Evolutionary conservation across 1,140 invertebrate genomes (phyloP).

Genomic region (Drosophila mojavensis): DNA sequence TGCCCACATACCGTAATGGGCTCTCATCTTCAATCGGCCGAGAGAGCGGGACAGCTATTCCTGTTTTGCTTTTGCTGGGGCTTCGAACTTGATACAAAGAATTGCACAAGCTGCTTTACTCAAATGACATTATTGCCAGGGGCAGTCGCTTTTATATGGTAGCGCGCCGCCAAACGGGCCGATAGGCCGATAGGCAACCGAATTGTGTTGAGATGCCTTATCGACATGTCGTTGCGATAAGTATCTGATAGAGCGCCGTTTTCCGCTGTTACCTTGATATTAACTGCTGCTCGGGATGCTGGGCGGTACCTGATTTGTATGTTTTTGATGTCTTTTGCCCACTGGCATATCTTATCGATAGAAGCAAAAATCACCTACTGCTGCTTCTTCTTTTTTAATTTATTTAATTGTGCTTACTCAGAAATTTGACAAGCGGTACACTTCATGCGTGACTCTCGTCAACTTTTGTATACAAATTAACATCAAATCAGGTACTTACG

Average conservation of each 20-base stretch:
- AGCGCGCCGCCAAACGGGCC: neutral
- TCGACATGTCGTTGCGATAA: slow-evolving; percentile 29
- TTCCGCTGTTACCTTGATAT: slow-evolving; percentile 35
- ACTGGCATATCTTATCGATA: slow-evolving; percentile 29
- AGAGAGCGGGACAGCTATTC: slow-evolving; percentile 53
- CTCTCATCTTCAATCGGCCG: slow-evolving; percentile 48
- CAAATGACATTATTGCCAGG: slow-evolving; percentile 53
- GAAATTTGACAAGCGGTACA: slow-evolving; percentile 17
- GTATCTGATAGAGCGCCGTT: slow-evolving; percentile 8
- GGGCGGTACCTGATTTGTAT: slow-evolving; percentile 12
- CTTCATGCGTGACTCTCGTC: neutral
- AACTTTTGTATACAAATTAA: neutral
- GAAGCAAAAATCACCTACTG: neutral
- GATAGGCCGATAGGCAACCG: slow-evolving; percentile 28
- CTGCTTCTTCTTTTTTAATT: slow-evolving; percentile 41
- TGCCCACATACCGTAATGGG: slow-evolving; percentile 46
- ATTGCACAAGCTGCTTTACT: slow-evolving; percentile 42
- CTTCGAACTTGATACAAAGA: slow-evolving; percentile 37
- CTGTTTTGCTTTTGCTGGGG: slow-evolving; percentile 18
- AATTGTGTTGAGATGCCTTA: slow-evolving; percentile 29
- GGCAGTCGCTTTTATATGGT: slow-evolving; percentile 62
- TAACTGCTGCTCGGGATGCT: slow-evolving; percentile 42
- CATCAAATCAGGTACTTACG: neutral
- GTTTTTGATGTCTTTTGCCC: slow-evolving; percentile 29
- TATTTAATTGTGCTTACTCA: slow-evolving; percentile 57